Evolutionary conservation across 2,888 invertebrate species (phyloP).

Genomic region (Drosophila quinaria): DNA sequence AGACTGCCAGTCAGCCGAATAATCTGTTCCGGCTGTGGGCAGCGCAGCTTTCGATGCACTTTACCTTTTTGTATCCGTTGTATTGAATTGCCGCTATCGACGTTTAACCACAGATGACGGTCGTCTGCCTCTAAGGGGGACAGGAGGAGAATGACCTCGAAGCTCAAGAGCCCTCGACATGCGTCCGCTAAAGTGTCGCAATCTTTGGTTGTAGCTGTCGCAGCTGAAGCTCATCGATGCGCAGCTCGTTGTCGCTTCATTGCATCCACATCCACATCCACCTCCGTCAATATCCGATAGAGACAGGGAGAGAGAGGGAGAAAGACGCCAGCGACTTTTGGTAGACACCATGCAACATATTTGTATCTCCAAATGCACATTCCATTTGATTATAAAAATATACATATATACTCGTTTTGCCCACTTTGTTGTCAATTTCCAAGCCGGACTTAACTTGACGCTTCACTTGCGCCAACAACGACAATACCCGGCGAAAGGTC

Average conservation of each 20-base stretch:
- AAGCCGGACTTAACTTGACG: slow-evolving; percentile 58
- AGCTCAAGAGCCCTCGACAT: slow-evolving; percentile 50
- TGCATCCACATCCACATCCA: slow-evolving; percentile 57
- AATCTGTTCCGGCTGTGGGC: slow-evolving; percentile 63
- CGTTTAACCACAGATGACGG: slow-evolving; percentile 34
- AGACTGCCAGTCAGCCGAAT: slow-evolving; percentile 53
- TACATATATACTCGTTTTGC: slow-evolving; percentile 3
- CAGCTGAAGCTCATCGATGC: slow-evolving; percentile 64
- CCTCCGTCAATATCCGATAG: slow-evolving; percentile 12
- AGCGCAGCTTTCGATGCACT: slow-evolving; percentile 55
- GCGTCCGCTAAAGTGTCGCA: slow-evolving; percentile 67
- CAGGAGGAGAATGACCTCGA: slow-evolving; percentile 32
- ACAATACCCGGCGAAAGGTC: slow-evolving; percentile 60
- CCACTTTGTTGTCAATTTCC: slow-evolving; percentile 15
- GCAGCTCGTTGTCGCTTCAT: slow-evolving; percentile 67
- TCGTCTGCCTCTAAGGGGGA: neutral
- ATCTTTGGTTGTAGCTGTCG: slow-evolving; percentile 50
- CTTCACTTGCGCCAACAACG: slow-evolving; percentile 60
- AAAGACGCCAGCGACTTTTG: slow-evolving; percentile 32
- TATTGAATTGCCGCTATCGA: slow-evolving; percentile 5
- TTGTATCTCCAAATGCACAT: slow-evolving; percentile 30
- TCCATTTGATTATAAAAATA: slow-evolving; percentile 23
- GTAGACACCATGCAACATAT: slow-evolving; percentile 36
- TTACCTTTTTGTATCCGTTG: slow-evolving; percentile 36
- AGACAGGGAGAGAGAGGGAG: neutral